Percentiles rank a stretch among this genome's conserved stretches.
These are phyloP conservation scores for Petrocephalus microphthalmus DNA, from an alignment of 2,113 vertebrate genomes.

Conservation along the genomic window DNA sequence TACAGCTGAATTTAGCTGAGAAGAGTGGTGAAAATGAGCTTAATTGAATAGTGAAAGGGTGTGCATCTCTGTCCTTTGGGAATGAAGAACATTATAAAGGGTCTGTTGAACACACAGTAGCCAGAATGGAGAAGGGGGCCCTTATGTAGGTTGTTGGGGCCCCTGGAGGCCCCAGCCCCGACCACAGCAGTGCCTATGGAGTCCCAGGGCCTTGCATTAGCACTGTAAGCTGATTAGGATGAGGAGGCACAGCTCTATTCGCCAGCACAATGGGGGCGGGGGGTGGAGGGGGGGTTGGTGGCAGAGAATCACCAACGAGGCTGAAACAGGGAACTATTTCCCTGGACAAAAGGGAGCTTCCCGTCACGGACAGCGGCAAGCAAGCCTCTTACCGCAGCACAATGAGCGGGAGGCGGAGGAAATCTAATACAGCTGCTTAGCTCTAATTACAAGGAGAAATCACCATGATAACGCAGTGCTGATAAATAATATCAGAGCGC, in stretches of 20 bases:
- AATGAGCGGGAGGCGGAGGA: slow-evolving; percentile 72
- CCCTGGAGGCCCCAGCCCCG: slow-evolving; percentile 66
- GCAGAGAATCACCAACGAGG: slow-evolving; percentile 53
- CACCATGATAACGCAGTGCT: slow-evolving; percentile 11
- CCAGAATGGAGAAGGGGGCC: not conserved
- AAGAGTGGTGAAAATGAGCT: not conserved
- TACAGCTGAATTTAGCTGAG: slow-evolving; percentile 17
- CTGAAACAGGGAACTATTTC: slow-evolving; percentile 74
- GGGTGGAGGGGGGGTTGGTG: slow-evolving; percentile 70
- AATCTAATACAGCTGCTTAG: slow-evolving; percentile 63
- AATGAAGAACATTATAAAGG: slow-evolving; percentile 26
- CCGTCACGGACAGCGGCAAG: slow-evolving; percentile 69
- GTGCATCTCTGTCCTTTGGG: slow-evolving; percentile 44
- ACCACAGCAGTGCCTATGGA: slow-evolving; percentile 53
- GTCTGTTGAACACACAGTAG: not conserved
- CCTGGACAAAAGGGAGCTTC: slow-evolving; percentile 78
- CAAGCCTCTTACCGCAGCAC: slow-evolving; percentile 74
- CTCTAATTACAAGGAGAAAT: slow-evolving; percentile 28
- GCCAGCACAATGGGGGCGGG: slow-evolving; percentile 78
- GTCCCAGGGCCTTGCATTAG: slow-evolving; percentile 61
- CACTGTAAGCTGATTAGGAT: slow-evolving; percentile 79
- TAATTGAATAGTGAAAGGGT: slow-evolving; percentile 23
- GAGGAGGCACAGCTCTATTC: slow-evolving; percentile 78
- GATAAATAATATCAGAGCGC: slow-evolving; percentile 20
- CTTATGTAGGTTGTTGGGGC: slow-evolving; percentile 52